These are phyloP conservation scores for Festucalex cinctus DNA, from an alignment of 2,113 vertebrate species.

Conservation along the genomic window DNA sequence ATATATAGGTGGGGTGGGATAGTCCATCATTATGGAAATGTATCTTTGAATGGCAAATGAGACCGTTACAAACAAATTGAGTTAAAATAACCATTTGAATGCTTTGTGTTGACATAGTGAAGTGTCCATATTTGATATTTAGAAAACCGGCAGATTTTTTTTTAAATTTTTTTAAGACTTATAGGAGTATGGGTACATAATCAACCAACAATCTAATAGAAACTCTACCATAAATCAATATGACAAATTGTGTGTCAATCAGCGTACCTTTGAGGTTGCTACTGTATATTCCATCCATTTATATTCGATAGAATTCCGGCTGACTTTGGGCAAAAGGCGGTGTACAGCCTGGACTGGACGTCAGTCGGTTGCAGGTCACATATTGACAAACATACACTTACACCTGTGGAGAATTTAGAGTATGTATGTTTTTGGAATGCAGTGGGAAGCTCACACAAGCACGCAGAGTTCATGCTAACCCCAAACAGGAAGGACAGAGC, in stretches of 20 bases:
- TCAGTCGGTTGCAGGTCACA: neutral
- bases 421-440: neutral
- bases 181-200: neutral
- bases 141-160: neutral
- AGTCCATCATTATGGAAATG: constrained; percentile 18
- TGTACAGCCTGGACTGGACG: neutral
- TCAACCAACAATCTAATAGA: neutral
- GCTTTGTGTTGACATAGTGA: neutral
- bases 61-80: neutral
- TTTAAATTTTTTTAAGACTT: neutral
- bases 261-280: neutral
- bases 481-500: neutral
- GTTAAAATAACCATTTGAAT: neutral
- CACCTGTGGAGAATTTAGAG: neutral
- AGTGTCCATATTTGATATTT: neutral
- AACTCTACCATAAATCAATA: neutral
- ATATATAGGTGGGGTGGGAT: neutral
- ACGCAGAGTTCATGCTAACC: neutral
- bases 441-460: neutral
- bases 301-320: neutral
- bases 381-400: neutral
- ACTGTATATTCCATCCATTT: neutral
- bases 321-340: neutral
- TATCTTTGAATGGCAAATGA: neutral
- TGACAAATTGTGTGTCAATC: neutral